Evolutionary conservation across 2,113 vertebrate species (phyloP).

Genomic region (Alosa alosa): DNA sequence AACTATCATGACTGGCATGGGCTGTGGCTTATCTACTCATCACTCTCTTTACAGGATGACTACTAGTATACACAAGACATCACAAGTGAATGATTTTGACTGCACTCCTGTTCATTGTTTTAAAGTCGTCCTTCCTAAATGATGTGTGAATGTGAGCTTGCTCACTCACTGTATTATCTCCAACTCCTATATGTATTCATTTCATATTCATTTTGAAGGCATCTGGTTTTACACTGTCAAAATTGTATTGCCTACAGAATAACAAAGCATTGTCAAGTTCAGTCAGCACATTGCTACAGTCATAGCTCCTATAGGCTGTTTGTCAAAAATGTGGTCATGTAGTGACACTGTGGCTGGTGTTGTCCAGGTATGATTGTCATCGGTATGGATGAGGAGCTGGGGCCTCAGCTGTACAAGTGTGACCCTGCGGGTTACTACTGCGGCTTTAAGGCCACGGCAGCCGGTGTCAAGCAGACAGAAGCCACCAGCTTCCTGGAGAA

Average conservation of each 20-base stretch:
- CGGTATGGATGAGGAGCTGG: conserved; percentile 88
- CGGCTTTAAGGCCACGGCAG: conserved; percentile 96
- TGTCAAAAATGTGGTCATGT: background rate
- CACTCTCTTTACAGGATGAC: background rate
- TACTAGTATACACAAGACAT: background rate
- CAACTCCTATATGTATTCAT: background rate
- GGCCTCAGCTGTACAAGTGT: conserved; percentile 96
- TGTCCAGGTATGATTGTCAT: conserved; percentile 94
- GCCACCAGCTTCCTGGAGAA: conserved; percentile 99
- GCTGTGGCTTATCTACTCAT: background rate
- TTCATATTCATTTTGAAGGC: background rate
- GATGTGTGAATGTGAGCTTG: background rate
- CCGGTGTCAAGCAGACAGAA: conserved; percentile 97
- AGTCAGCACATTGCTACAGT: background rate
- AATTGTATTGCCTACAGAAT: background rate
- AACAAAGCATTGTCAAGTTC: background rate
- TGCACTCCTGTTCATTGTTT: no score
- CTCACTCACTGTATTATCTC: no score
- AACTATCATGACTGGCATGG: background rate
- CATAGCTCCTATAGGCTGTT: background rate
- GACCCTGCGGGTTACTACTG: conserved; percentile 98
- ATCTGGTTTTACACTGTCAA: background rate
- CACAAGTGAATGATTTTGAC: background rate
- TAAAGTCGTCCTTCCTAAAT: background rate
- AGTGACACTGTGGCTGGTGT: background rate